Base-by-base conservation (phyloP, 2,113 vertebrate genomes). In the Callocephalon fimbriatum region DNA sequence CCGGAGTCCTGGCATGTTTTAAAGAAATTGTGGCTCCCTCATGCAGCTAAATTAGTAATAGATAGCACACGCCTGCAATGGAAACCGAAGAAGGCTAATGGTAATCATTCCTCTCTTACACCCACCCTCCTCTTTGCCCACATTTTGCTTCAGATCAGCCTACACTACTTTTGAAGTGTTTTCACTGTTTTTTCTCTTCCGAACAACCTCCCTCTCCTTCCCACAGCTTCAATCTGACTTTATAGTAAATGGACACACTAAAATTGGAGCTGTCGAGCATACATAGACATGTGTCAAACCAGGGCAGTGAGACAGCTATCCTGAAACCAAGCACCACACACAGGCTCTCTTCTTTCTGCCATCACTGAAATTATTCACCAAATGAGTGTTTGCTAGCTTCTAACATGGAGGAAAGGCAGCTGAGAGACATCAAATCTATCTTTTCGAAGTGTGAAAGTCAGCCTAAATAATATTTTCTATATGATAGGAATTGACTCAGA, bases 31-130 rank as follows among this genome's bases (percentile, higher is more conserved):
- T 79, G 88, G 82, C 59, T 93, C 63, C 81, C n/a, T 90, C 71
- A 5, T 53, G 26, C 88, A 93, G 91, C 78, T 93, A 92, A 95
- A 92, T 96, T 76, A 92, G 95, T 88, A 96, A 96, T 92, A 90
- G 88, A 92, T 88, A 93, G 94, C 75, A 95, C 75, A 45, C 0
- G 29, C 71, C 79, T 86, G 90, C 3, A 9, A 83, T 45, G 50
- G 93, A 88, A 90, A 93, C 75, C 13, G 0, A 72, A 90, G 82
- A 40, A 42, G 19, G 62, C 45, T 88, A 88, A 73, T 76, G 63
- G 40, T 65, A 95, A 80, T 62, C 14, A 15, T 51, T 65, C 38
- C 58, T 58, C 62, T 68, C 48, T 79, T 76, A 58, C 62, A 82
- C 78, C 31, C 59, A 76, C 45, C 10, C 40, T 66, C 50, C 35